Evolutionary conservation across 53 echinoderm and acorn worm genomes (phyloP), one percentile per base, ranked within the genome.

Genomic region (Glandiceps talaboti): DNA sequence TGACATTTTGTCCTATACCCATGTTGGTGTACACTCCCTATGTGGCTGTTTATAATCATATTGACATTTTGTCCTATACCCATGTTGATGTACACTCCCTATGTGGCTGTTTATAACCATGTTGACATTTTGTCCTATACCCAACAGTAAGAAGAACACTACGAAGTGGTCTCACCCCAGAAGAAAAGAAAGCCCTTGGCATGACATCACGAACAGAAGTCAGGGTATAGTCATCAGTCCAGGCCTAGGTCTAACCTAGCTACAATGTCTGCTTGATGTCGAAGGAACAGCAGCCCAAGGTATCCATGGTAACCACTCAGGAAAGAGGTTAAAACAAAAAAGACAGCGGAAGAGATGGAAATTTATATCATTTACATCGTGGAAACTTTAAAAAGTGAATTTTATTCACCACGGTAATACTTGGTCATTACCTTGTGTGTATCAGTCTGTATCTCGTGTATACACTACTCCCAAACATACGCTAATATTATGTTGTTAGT

Each of bases 161-260:
- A 27, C 93, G 91, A 74, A 88, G 99, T 74, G 99, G 99, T 1
- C 85, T 99, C 30, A 93, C 93, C 27, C 93, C 93, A 31, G 99
- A 91, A 10, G 99, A 99, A 82, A 86, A 86, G 14, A 84, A 88
- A 75, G 93, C 99, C 30, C 82, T 99, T 28, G 99, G 99, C 27
- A 81, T 99, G 0, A 33, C 84, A 29, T 86, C 92, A 32, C 30
- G 32, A 78, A 31, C 31, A 0, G 79, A 78, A 78, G 1, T 78
- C 25, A 78, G 32, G 26, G 79, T 78, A 10, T 78, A 78, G 32
- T 75, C 73, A 73, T n/a, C n/a, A n/a, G 76, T 27, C 29, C 10
- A 27, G 27, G 76, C 12, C 6, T 75, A 45, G 64, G 20, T 45
- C 64, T 20, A 12, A 20, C 20, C 6, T 45, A 20, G 64, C 6